Evolutionary conservation across 1,140 invertebrate species (phyloP), one percentile per base, ranked within the genome.

Genomic region (Drosophila rufa): DNA sequence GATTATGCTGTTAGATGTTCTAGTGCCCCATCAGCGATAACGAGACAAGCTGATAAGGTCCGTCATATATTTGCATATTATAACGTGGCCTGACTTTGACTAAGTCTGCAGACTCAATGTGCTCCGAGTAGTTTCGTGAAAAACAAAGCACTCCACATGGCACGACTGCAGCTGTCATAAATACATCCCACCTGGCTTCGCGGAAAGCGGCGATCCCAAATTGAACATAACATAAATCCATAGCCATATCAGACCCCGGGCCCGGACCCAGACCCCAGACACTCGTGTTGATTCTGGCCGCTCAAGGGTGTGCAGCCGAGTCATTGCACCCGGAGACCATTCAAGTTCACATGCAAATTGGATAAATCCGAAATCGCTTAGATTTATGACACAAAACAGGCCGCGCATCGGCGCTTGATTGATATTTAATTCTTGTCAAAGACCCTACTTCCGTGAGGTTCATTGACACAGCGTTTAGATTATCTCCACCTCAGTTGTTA

Each of bases 321-420:
- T 87, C 84, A 87, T 51, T 80, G 84, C 74, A 87, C 84, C 76
- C 84, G 42, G 25, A 53, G 25, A 53, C 48, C 36, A 67, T 59
- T 87, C 84, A 87, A 87, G 84, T 87, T 87, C 84, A 87, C 77
- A 90, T 89, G 84, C 84, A 84, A 87, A 87, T 87, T 79, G 77
- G 64, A 74, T 81, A 85, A 62, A 68, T 71, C 82, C 78, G 48
- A 77, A 85, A 89, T 69, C 75, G 77, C 66, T 84, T 79, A 89
- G 84, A 87, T 87, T 84, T 84, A 87, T 81, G 80, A 86, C 85
- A 81, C 67, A 57, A 40, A 46, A 53, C 45, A 27, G 61, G 56
- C 73, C 73, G 55, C 73, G 55, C 74, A 74, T 80, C 79, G 62
- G 45, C 58, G 73, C 57, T 69, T 82, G 70, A 85, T 85, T 60